These are phyloP conservation scores for Scyliorhinus canicula DNA, from an alignment of 2,797 vertebrate species.

Conservation along the genomic window DNA sequence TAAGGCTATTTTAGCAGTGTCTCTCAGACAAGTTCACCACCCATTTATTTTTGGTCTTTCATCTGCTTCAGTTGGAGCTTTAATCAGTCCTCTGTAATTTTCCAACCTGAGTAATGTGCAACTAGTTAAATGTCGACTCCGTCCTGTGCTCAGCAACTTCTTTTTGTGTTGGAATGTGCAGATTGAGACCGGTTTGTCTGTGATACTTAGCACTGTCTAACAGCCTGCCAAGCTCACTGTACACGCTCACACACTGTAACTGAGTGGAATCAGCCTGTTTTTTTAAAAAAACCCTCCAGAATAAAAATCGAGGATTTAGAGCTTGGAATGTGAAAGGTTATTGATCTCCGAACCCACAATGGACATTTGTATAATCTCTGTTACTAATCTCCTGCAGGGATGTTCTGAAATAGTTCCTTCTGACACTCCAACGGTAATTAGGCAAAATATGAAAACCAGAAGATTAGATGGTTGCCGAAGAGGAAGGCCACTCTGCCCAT, in stretches of 20 bases:
- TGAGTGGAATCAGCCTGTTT: neutral
- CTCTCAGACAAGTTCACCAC: neutral
- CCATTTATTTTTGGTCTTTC: neutral
- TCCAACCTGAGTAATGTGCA: neutral
- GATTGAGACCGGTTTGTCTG: neutral
- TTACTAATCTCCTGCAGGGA: neutral
- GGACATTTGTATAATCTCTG: neutral
- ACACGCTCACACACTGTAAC: neutral
- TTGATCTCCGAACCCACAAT: too few species aligned
- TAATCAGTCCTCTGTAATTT: neutral
- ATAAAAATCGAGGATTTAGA: neutral
- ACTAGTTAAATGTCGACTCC: neutral
- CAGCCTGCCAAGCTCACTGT: neutral
- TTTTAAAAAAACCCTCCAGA: neutral
- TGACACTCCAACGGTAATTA: neutral
- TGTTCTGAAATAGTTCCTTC: neutral
- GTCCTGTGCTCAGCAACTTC: neutral
- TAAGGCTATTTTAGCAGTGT: neutral
- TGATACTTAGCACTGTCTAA: neutral
- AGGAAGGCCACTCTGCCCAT: neutral
- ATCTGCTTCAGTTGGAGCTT: slow-evolving; percentile 2
- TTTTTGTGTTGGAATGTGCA: neutral
- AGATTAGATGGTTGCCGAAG: neutral
- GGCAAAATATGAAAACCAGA: neutral
- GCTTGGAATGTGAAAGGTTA: neutral